phyloP scores from a whole-genome alignment of 2,113 vertebrate species.

The Crotalus tigris region DNA sequence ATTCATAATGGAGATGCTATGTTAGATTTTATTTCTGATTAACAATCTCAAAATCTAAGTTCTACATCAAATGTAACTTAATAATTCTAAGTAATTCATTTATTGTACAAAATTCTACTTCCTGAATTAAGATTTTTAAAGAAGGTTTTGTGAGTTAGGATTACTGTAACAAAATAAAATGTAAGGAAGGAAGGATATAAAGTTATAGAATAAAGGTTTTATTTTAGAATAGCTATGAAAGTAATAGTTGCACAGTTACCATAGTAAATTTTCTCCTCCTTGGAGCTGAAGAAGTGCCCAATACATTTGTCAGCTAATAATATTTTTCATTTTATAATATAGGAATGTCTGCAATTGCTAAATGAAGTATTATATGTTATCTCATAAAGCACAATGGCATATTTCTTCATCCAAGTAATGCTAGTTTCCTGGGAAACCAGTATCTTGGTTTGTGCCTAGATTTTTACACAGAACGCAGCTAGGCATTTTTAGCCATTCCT shows the following conservation, averaged over 20 bases:
- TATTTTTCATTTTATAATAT: neutral
- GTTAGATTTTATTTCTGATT: neutral
- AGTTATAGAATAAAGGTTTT: neutral
- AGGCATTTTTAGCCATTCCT: constrained; percentile 61
- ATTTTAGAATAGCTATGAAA: neutral
- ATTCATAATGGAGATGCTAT: neutral
- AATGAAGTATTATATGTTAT: constrained; percentile 24
- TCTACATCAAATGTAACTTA: neutral
- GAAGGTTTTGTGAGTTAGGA: neutral
- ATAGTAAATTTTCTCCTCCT: neutral
- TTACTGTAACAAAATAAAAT: neutral
- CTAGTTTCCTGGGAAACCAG: constrained; percentile 70
- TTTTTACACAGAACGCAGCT: constrained; percentile 58
- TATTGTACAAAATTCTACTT: neutral
- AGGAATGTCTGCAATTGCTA: constrained; percentile 10
- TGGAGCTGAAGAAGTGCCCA: neutral
- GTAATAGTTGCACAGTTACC: neutral
- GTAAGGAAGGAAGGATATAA: neutral
- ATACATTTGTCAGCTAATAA: neutral
- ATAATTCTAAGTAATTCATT: neutral
- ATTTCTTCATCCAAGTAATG: constrained; percentile 45
- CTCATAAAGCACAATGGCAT: constrained; percentile 29
- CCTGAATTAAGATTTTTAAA: neutral
- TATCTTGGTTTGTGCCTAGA: constrained; percentile 53
- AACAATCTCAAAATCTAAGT: neutral